phyloP scores from a whole-genome alignment of 2,797 vertebrate genomes.

The Percopsis omiscomaycus region DNA sequence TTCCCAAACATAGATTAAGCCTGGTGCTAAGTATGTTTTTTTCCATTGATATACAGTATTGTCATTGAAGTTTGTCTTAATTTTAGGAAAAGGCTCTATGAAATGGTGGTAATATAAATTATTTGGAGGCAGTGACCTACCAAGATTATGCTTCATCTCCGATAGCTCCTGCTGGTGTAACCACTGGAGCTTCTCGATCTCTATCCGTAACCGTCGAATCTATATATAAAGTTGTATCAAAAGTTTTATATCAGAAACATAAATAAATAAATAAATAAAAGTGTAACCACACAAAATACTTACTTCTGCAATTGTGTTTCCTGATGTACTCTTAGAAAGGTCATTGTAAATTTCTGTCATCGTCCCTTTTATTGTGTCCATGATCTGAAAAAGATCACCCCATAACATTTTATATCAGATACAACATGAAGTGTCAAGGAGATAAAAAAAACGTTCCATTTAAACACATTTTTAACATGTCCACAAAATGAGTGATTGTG shows the following conservation, averaged over 20 bases:
- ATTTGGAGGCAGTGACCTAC: slow-evolving; percentile 62
- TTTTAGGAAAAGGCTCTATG: not conserved
- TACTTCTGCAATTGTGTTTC: slow-evolving; percentile 96
- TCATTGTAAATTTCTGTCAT: slow-evolving; percentile 99
- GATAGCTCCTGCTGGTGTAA: slow-evolving; percentile 95
- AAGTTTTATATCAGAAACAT: not conserved
- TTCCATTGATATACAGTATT: too few species aligned
- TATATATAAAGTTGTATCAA: slow-evolving; percentile 43
- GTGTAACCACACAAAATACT: slow-evolving; percentile 8
- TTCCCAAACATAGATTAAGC: too few species aligned
- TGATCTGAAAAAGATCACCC: slow-evolving; percentile 81
- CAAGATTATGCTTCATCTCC: slow-evolving; percentile 98
- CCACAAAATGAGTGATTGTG: not conserved
- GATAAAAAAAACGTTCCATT: too few species aligned
- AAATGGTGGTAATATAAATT: not conserved
- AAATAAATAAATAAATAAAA: not conserved
- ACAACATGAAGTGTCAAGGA: not conserved
- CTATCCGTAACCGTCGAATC: slow-evolving; percentile 94
- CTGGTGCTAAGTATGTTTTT: too few species aligned
- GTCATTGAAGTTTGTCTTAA: too few species aligned
- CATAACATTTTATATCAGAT: slow-evolving; percentile 10
- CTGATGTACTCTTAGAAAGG: slow-evolving; percentile 94
- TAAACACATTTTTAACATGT: too few species aligned
- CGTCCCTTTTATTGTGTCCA: slow-evolving; percentile 98
- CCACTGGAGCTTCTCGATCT: slow-evolving; percentile 98